Conservation (phyloP, 1,140 invertebrate species). For the Drosophila varians region DNA sequence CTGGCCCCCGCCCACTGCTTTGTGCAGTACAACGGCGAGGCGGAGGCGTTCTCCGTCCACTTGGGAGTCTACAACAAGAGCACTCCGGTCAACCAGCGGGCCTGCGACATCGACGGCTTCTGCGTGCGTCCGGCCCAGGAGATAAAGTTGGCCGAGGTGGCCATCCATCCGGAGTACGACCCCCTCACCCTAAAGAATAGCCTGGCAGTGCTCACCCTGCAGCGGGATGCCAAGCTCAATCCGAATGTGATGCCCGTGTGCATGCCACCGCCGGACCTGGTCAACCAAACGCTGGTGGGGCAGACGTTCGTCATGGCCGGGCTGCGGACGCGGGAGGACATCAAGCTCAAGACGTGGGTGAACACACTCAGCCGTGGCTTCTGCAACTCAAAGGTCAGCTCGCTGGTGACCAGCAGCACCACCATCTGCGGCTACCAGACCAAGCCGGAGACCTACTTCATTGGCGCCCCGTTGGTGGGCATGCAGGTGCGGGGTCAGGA, state of each 20-base stretch:
- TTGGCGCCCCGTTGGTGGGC: slow-evolving; percentile 57
- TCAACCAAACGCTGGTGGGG: slow-evolving; percentile 45
- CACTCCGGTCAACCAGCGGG: slow-evolving; percentile 5
- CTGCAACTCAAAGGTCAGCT: slow-evolving; percentile 30
- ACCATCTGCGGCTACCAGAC: slow-evolving; percentile 52
- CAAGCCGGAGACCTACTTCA: slow-evolving; percentile 14
- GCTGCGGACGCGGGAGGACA: slow-evolving; percentile 11
- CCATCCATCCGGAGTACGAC: slow-evolving; percentile 66
- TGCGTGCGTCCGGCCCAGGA: slow-evolving; percentile 62
- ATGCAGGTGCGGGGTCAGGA: slow-evolving; percentile 43
- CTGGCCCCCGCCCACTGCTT: slow-evolving; percentile 69
- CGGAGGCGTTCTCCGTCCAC: slow-evolving; percentile 56
- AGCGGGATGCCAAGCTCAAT: slow-evolving; percentile 43
- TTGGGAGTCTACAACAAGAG: slow-evolving; percentile 64
- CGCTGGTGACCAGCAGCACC: slow-evolving; percentile 41
- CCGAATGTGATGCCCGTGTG: slow-evolving; percentile 59
- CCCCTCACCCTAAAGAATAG: slow-evolving; percentile 51
- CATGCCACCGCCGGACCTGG: slow-evolving; percentile 48
- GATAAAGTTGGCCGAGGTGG: slow-evolving; percentile 53
- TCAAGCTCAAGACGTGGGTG: slow-evolving; percentile 51
- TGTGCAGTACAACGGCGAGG: slow-evolving; percentile 41
- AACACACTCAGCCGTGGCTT: slow-evolving; percentile 46
- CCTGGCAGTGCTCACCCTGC: slow-evolving; percentile 57
- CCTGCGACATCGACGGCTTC: slow-evolving; percentile 48
- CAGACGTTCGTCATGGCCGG: slow-evolving; percentile 53